Base-by-base conservation (phyloP, 92 coral and sea anemone species). In the Heteractis magnifica region DNA sequence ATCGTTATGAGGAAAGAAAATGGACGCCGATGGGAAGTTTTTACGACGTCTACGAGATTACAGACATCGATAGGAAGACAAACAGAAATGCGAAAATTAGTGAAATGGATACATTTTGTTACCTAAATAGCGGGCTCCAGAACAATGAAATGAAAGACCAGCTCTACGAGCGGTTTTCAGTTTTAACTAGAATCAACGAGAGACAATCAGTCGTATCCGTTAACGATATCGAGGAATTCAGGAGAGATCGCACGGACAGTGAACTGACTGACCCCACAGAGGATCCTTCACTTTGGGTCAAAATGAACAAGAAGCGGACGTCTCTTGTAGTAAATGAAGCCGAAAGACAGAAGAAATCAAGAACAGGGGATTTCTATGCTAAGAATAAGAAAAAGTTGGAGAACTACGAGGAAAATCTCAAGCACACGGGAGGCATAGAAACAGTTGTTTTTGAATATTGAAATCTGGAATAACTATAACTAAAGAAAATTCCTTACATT, bases 291-390 rank as follows among this genome's bases (percentile, higher is more conserved):
- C 73, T 68, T 3, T 4, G 4, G 9, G 73, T 68, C 18, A 82
- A 56, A 60, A 82, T 82, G 86, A 82, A 74, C 52, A 51, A 34
- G 52, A 82, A 82, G 49, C 73, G 86, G 18, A 44, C 50, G 6
- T 71, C 70, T 4, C 76, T 82, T n/a, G 58, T 52, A 5, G 86
- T 71, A 16, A 74, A 52, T n/a, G 79, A 82, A 16, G 49, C 34
- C 5, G 79, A 82, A 50, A 72, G 86, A 60, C 79, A 82, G 59
- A 72, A 72, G 51, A 82, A 74, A 51, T 82, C 86, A 70, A 77
- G 80, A 10, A 82, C 86, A 11, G 86, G 86, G 8, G 56, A 72
- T 72, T 82, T 82, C 49, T 82, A 82, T 59, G 52, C 56, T 2
- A 56, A 53, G 18, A 82, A 82, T 59, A 79, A 72, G 10, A 82